phyloP scores from a whole-genome alignment of 2,113 vertebrate species.

The Puntigrus tetrazona region DNA sequence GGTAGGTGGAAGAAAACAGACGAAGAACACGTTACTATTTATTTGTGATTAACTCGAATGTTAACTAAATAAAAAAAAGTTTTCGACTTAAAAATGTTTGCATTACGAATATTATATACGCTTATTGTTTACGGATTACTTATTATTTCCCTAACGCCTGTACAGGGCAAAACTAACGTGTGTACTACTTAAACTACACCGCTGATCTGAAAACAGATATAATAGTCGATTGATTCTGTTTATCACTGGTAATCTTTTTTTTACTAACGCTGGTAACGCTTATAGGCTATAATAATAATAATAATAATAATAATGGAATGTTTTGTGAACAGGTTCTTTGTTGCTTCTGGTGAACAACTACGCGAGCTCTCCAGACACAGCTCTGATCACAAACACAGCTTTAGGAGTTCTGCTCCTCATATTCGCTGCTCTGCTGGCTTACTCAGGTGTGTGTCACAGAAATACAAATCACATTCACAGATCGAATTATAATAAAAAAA shows the following conservation, averaged over 20 bases:
- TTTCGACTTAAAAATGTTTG: too few relatives aligned
- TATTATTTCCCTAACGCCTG: background rate
- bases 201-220: background rate
- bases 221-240: too few relatives aligned
- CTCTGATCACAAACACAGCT: constrained; percentile 75
- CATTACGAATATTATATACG: too few relatives aligned
- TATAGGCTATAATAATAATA: background rate
- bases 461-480: too few relatives aligned
- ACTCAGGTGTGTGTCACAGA: constrained; percentile 82
- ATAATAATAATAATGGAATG: background rate
- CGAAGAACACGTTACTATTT: background rate
- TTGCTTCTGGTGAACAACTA: constrained; percentile 80
- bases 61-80: background rate
- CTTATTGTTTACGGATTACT: too few relatives aligned
- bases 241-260: background rate
- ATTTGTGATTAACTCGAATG: background rate
- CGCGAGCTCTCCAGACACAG: constrained; percentile 57
- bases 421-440: constrained; percentile 72
- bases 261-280: background rate
- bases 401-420: constrained; percentile 82
- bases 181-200: too few relatives aligned
- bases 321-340: constrained; percentile 73
- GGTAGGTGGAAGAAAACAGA: constrained; percentile 70
- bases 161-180: background rate
- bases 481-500: too few relatives aligned